These are phyloP conservation scores for Gasteruption jaculator DNA, from an alignment of 2,888 invertebrate genomes.

Conservation along the genomic window DNA sequence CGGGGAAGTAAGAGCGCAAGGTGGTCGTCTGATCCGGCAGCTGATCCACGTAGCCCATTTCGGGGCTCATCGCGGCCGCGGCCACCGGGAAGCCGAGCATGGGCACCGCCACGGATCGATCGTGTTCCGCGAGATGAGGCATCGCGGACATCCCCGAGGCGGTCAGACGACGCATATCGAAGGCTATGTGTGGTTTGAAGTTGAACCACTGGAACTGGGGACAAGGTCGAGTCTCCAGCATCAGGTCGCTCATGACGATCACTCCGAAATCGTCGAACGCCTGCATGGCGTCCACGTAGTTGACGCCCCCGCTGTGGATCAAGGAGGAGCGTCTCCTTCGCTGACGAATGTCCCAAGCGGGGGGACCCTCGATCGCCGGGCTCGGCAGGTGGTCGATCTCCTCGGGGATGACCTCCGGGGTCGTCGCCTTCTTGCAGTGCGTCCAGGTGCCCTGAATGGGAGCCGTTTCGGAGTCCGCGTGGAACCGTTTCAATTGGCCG, in stretches of 20 bases:
- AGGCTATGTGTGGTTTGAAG: conserved; percentile 22
- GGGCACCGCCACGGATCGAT: conserved; percentile 38
- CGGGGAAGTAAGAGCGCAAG: conserved; percentile 54
- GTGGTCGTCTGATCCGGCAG: conserved; percentile 35
- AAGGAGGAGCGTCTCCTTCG: conserved; percentile 29
- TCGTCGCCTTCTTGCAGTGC: conserved; percentile 41
- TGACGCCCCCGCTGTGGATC: conserved; percentile 32
- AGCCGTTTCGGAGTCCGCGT: conserved; percentile 35
- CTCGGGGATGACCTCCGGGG: conserved; percentile 25
- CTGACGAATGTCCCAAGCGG: conserved; percentile 24
- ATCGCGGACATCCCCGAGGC: conserved; percentile 35
- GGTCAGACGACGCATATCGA: too few relatives aligned
- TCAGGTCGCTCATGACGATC: conserved; percentile 56
- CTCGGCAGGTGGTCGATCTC: conserved; percentile 43
- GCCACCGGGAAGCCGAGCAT: conserved; percentile 25
- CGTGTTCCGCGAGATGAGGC: too few relatives aligned
- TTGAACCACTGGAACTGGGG: conserved; percentile 30
- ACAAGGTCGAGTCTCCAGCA: conserved; percentile 56
- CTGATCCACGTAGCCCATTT: conserved; percentile 38
- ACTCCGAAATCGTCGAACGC: conserved; percentile 54
- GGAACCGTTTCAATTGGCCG: conserved; percentile 39
- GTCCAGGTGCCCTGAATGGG: conserved; percentile 37
- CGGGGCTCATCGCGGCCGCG: conserved; percentile 30
- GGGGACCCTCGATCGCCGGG: conserved; percentile 30
- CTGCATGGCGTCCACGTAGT: conserved; percentile 48